phyloP scores from a whole-genome alignment of 2,113 vertebrate genomes.

The Erythrocercus mccallii region DNA sequence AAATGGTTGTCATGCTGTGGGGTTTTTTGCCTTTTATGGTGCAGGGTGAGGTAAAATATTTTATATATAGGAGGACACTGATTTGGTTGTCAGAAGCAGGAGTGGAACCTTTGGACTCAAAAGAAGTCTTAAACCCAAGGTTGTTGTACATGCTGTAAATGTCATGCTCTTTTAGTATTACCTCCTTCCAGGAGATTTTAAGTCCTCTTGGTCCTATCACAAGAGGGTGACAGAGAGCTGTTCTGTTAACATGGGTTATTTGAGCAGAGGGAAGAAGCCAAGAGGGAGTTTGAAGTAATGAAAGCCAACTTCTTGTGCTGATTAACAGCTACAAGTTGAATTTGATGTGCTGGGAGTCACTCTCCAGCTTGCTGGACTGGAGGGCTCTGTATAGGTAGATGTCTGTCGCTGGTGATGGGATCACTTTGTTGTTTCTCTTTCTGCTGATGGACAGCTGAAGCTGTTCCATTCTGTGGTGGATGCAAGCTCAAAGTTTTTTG shows the following conservation, averaged over 20 bases:
- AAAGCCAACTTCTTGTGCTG: background rate
- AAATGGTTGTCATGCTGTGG: background rate
- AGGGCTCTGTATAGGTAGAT: background rate
- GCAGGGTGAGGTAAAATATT: background rate
- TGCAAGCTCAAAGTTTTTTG: background rate
- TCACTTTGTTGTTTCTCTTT: background rate
- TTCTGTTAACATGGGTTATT: background rate
- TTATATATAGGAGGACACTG: background rate
- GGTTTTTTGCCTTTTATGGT: background rate
- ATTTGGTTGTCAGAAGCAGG: background rate
- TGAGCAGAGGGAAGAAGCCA: background rate
- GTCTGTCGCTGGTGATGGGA: background rate
- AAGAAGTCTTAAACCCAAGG: background rate
- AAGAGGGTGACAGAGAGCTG: conserved; percentile 62
- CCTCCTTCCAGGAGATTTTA: background rate
- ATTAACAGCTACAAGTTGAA: background rate
- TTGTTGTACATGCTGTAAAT: background rate
- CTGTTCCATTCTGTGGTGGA: background rate
- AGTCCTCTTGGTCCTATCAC: conserved; percentile 24
- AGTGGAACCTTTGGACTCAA: background rate
- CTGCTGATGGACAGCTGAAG: background rate
- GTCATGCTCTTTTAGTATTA: background rate
- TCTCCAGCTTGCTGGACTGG: background rate
- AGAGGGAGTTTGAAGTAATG: background rate
- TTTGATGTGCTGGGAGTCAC: background rate